Evolutionary conservation across 2,888 invertebrate genomes (phyloP), one percentile per base, ranked within the genome.

Genomic region (Colletes collaris): DNA sequence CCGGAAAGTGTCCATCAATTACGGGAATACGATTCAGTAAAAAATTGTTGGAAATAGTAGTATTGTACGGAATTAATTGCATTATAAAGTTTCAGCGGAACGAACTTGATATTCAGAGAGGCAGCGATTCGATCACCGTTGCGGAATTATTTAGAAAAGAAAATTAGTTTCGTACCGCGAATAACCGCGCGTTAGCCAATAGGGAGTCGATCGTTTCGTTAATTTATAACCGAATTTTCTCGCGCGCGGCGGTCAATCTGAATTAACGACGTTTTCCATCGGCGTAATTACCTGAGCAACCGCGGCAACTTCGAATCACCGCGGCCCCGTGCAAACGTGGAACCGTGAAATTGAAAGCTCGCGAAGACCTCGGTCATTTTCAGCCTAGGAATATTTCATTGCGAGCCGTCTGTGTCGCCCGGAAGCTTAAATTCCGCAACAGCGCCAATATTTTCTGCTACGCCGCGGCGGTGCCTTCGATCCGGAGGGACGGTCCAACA

Each of bases 271-370:
- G 27, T 8, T 59, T 59, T 44, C n/a, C 16, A 10, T 59, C 40
- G 40, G 59, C 35, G 19, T 27, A 56, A 56, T n/a, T 40, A 58
- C n/a, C 58, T 37, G n/a, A n/a, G 37, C 37, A 58, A 58, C n/a
- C 37, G 58, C 37, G 11, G 37, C n/a, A 7, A 37, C 19, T 5
- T 19, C 5, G 44, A 2, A 27, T 27, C 27, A 27, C 27, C n/a
- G 46, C 0, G 2, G 46, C 3, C 19, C 19, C 4, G 11, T 11
- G 40, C 16, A 10, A n/a, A 44, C 19, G 16, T 60, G n/a, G 19
- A 46, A 46, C 19, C 11, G 44, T 46, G 44, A 60, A 60, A 60
- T 46, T 44, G 60, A 60, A 46, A 19, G 3, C 46, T 60, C 60
- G 10, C 60, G 40, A 27, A 11, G 13, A 8, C 7, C 16, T 19